Evolutionary conservation across 2,113 vertebrate species (phyloP).

Genomic region (Rhinolophus ferrumequinum): DNA sequence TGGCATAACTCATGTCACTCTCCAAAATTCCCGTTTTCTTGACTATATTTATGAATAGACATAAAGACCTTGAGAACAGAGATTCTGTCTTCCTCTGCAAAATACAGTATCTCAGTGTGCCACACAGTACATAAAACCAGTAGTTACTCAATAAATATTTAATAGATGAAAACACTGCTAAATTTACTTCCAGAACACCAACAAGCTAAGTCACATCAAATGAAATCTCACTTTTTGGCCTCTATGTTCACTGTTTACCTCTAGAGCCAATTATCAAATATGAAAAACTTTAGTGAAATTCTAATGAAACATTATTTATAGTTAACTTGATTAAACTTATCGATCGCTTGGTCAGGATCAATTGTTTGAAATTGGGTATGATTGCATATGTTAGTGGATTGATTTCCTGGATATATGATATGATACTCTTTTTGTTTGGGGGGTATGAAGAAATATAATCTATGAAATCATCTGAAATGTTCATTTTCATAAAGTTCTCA

Average conservation of each 20-base stretch:
- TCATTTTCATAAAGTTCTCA: neutral
- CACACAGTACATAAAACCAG: neutral
- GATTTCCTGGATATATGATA: neutral
- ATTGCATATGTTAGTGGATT: neutral
- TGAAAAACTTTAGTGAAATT: neutral
- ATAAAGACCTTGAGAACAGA: neutral
- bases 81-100: neutral
- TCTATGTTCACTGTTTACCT: neutral
- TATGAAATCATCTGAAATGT: neutral
- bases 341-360: neutral
- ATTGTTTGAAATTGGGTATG: neutral
- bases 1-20: accelerated
- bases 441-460: neutral
- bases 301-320: neutral
- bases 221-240: neutral
- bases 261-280: neutral
- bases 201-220: neutral
- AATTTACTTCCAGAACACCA: neutral
- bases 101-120: neutral
- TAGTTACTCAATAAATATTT: neutral
- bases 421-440: neutral
- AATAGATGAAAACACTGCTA: too few relatives aligned
- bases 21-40: neutral
- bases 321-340: neutral
- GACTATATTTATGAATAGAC: neutral